A percentile compares a stretch with the other conserved stretches of the same genome.
phyloP scores from a whole-genome alignment of 2,113 vertebrate genomes.

The Ariopsis seemanni region DNA sequence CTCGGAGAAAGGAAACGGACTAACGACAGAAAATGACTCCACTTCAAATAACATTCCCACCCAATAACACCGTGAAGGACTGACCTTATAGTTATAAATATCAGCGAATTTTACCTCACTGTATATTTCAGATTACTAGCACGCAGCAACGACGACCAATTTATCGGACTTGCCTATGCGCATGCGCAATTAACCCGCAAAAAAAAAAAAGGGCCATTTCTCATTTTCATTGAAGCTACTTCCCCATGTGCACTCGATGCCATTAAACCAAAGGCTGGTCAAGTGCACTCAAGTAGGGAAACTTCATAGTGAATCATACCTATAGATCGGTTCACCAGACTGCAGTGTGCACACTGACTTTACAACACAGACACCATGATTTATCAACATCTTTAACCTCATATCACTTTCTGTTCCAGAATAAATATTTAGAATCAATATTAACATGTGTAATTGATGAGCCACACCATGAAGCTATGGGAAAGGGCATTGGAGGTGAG shows the following conservation, averaged over 20 bases:
- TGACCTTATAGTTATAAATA: background rate
- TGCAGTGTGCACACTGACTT: background rate
- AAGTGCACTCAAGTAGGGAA: background rate
- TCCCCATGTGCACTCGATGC: background rate
- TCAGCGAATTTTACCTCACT: background rate
- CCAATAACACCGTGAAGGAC: background rate
- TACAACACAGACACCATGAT: background rate
- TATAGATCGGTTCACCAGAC: background rate
- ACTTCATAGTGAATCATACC: background rate
- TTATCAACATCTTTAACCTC: too few relatives aligned
- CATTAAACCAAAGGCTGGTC: background rate
- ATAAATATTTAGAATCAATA: too few relatives aligned
- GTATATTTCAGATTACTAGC: background rate
- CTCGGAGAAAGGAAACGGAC: background rate
- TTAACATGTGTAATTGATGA: too few relatives aligned
- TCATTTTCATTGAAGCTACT: background rate
- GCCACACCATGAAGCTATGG: too few relatives aligned
- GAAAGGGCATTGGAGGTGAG: too few relatives aligned
- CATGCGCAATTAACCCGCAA: conserved; percentile 36
- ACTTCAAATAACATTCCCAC: background rate
- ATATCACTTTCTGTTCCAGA: too few relatives aligned
- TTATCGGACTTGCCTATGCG: background rate
- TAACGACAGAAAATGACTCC: background rate
- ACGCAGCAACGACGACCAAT: background rate
- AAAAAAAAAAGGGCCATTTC: background rate